Percentiles rank a stretch among this genome's conserved stretches.
Conservation (phyloP, 2,113 vertebrate species). For the Xenopus borealis region DNA sequence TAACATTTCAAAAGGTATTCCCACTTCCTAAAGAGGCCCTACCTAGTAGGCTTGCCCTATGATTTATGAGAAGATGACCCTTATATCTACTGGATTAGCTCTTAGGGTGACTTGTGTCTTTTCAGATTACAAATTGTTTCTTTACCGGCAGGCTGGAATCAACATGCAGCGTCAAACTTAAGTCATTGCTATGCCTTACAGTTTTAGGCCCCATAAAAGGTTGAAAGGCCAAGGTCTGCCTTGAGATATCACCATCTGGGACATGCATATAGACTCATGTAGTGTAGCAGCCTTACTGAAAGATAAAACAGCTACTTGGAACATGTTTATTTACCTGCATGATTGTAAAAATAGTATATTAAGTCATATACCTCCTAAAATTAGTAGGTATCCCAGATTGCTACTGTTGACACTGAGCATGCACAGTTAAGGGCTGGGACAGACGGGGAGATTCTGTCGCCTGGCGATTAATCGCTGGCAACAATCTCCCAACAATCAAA, state of each 20-base stretch:
- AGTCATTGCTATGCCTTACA: slow-evolving; percentile 13
- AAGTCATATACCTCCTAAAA: too few relatives aligned
- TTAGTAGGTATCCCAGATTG: too few relatives aligned
- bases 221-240: slow-evolving; percentile 5
- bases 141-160: slow-evolving; percentile 2
- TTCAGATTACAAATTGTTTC: slow-evolving; percentile 8
- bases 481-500: too few relatives aligned
- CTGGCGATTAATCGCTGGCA: too few relatives aligned
- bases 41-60: background rate
- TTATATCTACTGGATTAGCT: background rate
- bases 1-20: too few relatives aligned
- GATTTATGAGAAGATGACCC: background rate
- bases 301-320: background rate
- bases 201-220: slow-evolving; percentile 8
- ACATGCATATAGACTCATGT: background rate
- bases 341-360: too few relatives aligned
- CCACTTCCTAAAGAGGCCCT: too few relatives aligned
- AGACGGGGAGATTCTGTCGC: too few relatives aligned
- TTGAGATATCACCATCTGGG: background rate
- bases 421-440: too few relatives aligned
- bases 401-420: too few relatives aligned
- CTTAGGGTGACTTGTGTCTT: background rate
- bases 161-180: background rate
- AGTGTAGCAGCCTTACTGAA: background rate
- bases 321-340: too few relatives aligned